Conservation (phyloP, 2,888 invertebrate species). For the Thymelicus acteon region DNA sequence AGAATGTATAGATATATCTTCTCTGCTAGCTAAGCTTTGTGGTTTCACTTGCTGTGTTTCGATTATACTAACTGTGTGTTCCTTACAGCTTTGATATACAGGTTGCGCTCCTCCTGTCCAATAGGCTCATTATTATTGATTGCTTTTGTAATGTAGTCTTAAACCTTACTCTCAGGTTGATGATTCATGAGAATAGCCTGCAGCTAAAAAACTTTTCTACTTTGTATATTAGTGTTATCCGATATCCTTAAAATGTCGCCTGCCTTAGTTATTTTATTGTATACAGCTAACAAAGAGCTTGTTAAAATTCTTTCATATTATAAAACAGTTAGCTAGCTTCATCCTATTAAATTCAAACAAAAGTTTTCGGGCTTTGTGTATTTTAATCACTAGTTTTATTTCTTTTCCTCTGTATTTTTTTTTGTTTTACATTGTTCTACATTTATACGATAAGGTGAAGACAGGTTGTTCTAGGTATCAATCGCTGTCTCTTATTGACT, state of each 20-base stretch:
- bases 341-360: slow-evolving; percentile 69
- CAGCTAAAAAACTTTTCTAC: background rate
- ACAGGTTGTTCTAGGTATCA: slow-evolving; percentile 6
- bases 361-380: slow-evolving; percentile 44
- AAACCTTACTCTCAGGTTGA: background rate
- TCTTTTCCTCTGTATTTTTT: slow-evolving; percentile 8
- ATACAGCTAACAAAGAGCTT: slow-evolving; percentile 69
- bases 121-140: too few species aligned
- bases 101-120: too few species aligned
- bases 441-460: slow-evolving; percentile 4
- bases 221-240: background rate
- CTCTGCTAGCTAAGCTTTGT: too few species aligned
- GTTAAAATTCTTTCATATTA: slow-evolving; percentile 75
- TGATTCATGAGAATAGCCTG: background rate
- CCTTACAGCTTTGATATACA: too few species aligned
- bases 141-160: too few species aligned
- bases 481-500: background rate
- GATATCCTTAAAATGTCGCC: slow-evolving; percentile 27
- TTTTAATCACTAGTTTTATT: slow-evolving; percentile 38
- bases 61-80: too few species aligned
- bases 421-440: slow-evolving; percentile 14
- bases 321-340: slow-evolving; percentile 47
- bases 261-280: slow-evolving; percentile 53
- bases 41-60: too few species aligned
- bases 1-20: too few species aligned